These are phyloP conservation scores for Tachycineta bicolor DNA, from an alignment of 2,113 vertebrate species.

Conservation along the genomic window DNA sequence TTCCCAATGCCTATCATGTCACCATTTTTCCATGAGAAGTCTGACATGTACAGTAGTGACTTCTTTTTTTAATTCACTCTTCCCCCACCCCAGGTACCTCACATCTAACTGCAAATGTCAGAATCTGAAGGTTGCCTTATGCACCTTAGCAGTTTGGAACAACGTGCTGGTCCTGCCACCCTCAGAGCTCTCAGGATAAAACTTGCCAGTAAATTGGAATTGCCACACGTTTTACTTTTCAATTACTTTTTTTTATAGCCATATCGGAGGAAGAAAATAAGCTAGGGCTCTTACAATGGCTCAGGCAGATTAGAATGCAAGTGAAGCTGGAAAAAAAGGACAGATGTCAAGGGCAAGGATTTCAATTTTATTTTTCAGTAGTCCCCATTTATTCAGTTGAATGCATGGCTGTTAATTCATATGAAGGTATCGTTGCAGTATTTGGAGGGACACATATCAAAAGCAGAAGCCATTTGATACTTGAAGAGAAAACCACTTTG, in stretches of 20 bases:
- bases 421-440: neutral
- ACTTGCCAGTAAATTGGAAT: neutral
- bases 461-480: neutral
- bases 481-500: neutral
- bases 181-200: neutral
- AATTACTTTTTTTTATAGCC: conserved; percentile 46
- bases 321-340: conserved; percentile 83
- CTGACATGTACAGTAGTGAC: neutral
- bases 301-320: conserved; percentile 80
- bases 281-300: conserved; percentile 80
- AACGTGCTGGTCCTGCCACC: neutral
- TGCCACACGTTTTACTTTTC: neutral
- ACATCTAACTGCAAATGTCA: neutral
- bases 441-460: neutral
- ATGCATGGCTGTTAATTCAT: neutral
- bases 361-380: conserved; percentile 40
- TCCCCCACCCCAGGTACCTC: neutral
- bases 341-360: conserved; percentile 83
- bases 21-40: neutral
- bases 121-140: neutral
- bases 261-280: conserved; percentile 87
- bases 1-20: neutral
- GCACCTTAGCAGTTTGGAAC: neutral
- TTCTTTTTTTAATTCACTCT: neutral
- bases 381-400: neutral